Percentiles rank a stretch among this genome's conserved stretches.
Evolutionary conservation across 2,888 invertebrate genomes (phyloP).

Genomic region (Ennomos erosarius): DNA sequence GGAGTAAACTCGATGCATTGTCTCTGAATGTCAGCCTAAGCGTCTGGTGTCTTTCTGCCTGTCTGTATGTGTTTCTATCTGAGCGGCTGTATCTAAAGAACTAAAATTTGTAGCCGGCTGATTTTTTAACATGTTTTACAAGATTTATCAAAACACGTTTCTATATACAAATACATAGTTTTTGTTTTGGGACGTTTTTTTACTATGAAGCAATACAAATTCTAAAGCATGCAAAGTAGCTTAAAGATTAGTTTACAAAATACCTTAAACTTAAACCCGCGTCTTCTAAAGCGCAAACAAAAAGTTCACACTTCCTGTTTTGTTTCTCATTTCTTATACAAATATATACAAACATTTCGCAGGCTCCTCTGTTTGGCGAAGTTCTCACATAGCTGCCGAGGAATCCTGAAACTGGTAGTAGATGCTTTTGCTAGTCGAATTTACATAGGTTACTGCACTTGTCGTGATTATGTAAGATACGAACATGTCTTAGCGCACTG

Average conservation of each 20-base stretch:
- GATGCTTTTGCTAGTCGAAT: constrained; percentile 67
- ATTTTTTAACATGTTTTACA: no score
- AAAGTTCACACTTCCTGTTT: constrained; percentile 64
- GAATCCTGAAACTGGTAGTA: constrained; percentile 72
- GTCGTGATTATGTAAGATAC: constrained; percentile 46
- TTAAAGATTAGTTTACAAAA: constrained; percentile 13
- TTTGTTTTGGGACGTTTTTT: no score
- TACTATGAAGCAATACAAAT: not conserved
- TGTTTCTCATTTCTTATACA: constrained; percentile 74
- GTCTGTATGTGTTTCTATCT: no score
- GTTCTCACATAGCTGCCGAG: constrained; percentile 71
- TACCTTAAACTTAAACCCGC: constrained; percentile 12
- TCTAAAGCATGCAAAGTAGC: not conserved
- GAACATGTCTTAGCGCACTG: constrained; percentile 22
- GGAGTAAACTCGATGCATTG: no score
- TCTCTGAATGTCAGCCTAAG: no score
- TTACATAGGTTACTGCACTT: constrained; percentile 72
- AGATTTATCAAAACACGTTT: no score
- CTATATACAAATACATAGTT: no score
- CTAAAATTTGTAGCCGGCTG: no score
- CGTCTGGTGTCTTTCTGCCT: no score
- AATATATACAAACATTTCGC: constrained; percentile 76
- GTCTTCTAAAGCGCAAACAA: constrained; percentile 47
- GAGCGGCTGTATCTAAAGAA: no score
- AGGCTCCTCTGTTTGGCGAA: constrained; percentile 66